Evolutionary conservation across 2,888 invertebrate species (phyloP).

Genomic region (Steinernema carpocapsae): DNA sequence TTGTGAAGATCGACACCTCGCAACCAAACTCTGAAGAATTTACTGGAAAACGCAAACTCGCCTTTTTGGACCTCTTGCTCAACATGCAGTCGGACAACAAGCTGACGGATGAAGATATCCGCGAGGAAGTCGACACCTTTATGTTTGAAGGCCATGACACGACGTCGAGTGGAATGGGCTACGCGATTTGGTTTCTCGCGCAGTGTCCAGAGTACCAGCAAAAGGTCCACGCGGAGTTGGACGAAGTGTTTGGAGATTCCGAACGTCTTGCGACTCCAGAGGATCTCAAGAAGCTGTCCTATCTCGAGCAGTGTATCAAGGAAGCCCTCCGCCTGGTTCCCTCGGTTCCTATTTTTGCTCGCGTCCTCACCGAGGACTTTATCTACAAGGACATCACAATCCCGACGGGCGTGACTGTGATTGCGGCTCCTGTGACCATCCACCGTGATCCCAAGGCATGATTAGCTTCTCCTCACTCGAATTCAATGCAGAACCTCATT

Average conservation of each 20-base stretch:
- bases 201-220: constrained; percentile 70
- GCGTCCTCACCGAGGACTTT: constrained; percentile 67
- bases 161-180: constrained; percentile 67
- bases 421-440: constrained; percentile 48
- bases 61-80: constrained; percentile 72
- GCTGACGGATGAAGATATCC: constrained; percentile 70
- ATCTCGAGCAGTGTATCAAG: constrained; percentile 57
- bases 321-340: constrained; percentile 59
- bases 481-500: not conserved
- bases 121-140: constrained; percentile 73
- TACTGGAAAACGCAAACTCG: constrained; percentile 51
- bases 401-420: constrained; percentile 57
- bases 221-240: constrained; percentile 69
- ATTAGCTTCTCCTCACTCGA: not conserved
- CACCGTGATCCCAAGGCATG: constrained; percentile 59
- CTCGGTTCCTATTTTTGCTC: constrained; percentile 57
- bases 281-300: constrained; percentile 56
- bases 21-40: not conserved
- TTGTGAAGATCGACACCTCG: constrained; percentile 32
- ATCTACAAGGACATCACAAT: constrained; percentile 42
- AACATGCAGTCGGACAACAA: constrained; percentile 67
- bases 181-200: constrained; percentile 70
- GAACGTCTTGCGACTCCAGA: constrained; percentile 62
- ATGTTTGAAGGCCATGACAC: constrained; percentile 70
- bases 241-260: constrained; percentile 45